Conservation (phyloP, 2,797 vertebrate species). For the Oreonectes daqikongensis region DNA sequence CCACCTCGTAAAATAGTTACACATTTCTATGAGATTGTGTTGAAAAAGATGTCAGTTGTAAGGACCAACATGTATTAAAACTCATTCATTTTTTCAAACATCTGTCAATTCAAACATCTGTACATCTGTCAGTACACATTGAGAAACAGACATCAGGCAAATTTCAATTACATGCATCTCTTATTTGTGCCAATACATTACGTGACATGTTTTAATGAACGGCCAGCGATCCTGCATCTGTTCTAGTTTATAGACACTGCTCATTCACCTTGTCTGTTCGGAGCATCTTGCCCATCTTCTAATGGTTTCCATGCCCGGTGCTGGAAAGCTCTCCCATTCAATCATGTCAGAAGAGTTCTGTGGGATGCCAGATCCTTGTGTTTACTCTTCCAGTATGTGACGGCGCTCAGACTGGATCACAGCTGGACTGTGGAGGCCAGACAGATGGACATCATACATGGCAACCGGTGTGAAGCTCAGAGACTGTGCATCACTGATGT, state of each 20-base stretch:
- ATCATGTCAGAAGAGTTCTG: constrained; percentile 9
- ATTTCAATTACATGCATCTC: constrained; percentile 35
- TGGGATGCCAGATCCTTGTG: constrained; percentile 43
- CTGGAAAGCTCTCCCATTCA: constrained; percentile 14
- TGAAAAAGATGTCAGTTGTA: not conserved
- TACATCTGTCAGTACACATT: constrained; percentile 40
- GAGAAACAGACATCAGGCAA: constrained; percentile 32
- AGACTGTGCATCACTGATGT: constrained; percentile 15
- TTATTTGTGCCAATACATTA: constrained; percentile 17
- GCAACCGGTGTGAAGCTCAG: constrained; percentile 33
- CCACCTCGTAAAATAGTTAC: too few relatives aligned
- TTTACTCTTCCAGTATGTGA: constrained; percentile 30
- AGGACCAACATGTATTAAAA: not conserved
- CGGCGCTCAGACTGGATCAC: constrained; percentile 23
- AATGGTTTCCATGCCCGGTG: constrained; percentile 30
- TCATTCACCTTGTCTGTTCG: constrained; percentile 34
- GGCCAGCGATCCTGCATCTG: constrained; percentile 32
- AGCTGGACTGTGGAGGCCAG: constrained; percentile 28
- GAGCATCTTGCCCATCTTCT: constrained; percentile 19
- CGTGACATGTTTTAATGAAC: constrained; percentile 1
- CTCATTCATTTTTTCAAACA: not conserved
- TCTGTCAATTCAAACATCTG: not conserved
- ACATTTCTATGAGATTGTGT: too few relatives aligned
- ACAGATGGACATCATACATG: constrained; percentile 47
- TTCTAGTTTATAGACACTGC: constrained; percentile 34